Evolutionary conservation across 92 coral and sea anemone species (phyloP).

Genomic region (Epizoanthus scotinus): DNA sequence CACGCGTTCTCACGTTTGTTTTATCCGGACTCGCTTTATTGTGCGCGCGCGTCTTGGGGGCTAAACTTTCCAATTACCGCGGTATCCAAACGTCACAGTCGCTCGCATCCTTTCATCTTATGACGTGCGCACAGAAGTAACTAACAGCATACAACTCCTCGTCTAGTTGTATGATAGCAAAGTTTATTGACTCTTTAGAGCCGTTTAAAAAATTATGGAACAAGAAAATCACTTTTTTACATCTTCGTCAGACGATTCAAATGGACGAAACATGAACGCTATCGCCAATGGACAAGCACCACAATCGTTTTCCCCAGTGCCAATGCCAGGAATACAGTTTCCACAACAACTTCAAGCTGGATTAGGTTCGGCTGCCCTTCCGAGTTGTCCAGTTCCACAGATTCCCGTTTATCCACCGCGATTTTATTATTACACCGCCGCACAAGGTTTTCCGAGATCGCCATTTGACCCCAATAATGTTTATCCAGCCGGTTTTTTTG

Average conservation of each 20-base stretch:
- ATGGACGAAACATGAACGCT: slow-evolving; percentile 21
- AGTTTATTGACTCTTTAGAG: background rate
- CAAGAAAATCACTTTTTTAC: slow-evolving; percentile 20
- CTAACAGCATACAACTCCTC: too few relatives aligned
- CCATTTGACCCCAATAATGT: slow-evolving; percentile 27
- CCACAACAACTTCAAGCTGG: slow-evolving; percentile 29
- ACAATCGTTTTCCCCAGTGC: slow-evolving; percentile 21
- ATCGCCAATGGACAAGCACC: slow-evolving; percentile 8
- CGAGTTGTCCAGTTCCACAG: slow-evolving; percentile 38
- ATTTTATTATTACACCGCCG: slow-evolving; percentile 38
- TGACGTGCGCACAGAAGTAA: too few relatives aligned
- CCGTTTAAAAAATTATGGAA: slow-evolving; percentile 22
- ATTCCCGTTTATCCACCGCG: slow-evolving; percentile 44
- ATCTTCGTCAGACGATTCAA: slow-evolving; percentile 28
- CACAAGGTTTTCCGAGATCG: slow-evolving; percentile 44
- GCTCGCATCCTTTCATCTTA: too few relatives aligned
- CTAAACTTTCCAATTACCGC: too few relatives aligned
- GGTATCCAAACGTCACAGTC: too few relatives aligned
- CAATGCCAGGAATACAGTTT: slow-evolving; percentile 27
- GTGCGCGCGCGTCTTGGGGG: too few relatives aligned
- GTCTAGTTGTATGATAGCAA: too few relatives aligned
- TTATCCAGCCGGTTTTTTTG: slow-evolving; percentile 30
- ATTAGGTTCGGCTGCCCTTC: background rate
- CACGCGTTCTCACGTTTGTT: too few relatives aligned
- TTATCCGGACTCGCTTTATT: too few relatives aligned